Conservation (phyloP, 2,888 invertebrate species). For the Pollenia griseotomentosa region DNA sequence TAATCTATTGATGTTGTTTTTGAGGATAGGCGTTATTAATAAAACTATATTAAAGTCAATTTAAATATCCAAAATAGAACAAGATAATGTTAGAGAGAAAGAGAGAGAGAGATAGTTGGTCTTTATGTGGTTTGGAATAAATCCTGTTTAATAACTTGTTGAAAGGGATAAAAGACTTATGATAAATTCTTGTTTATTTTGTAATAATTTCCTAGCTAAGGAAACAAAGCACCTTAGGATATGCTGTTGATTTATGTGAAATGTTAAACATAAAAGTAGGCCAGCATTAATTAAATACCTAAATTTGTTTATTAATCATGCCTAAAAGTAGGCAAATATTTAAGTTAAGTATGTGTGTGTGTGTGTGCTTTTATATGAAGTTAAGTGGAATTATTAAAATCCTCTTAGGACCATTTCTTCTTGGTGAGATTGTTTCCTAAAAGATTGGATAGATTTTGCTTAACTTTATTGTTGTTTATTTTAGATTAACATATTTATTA, state of each 20-base stretch:
- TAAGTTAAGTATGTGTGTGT: background rate
- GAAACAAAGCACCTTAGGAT: constrained; percentile 16
- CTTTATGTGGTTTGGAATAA: constrained; percentile 5
- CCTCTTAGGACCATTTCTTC: background rate
- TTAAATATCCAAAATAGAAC: constrained; percentile 33
- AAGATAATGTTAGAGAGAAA: background rate
- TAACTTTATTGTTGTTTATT: constrained; percentile 11
- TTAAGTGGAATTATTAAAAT: constrained; percentile 23
- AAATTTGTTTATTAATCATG: constrained; percentile 27
- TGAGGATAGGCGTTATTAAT: constrained; percentile 50
- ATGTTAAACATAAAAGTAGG: constrained; percentile 35
- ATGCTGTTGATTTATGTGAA: constrained; percentile 46
- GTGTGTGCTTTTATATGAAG: background rate
- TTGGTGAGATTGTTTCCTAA: background rate
- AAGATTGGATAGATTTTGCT: constrained; percentile 11
- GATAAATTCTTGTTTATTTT: constrained; percentile 55
- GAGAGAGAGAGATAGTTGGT: background rate
- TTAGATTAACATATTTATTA: constrained; percentile 12
- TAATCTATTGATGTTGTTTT: constrained; percentile 67
- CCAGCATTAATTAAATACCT: constrained; percentile 55
- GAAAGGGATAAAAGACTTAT: constrained; percentile 65
- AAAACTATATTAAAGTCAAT: constrained; percentile 53
- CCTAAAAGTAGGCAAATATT: background rate
- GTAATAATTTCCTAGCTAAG: constrained; percentile 48
- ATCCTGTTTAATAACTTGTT: constrained; percentile 62